Conservation (phyloP, 2,113 vertebrate species). For the Tychaedon coryphoeus region DNA sequence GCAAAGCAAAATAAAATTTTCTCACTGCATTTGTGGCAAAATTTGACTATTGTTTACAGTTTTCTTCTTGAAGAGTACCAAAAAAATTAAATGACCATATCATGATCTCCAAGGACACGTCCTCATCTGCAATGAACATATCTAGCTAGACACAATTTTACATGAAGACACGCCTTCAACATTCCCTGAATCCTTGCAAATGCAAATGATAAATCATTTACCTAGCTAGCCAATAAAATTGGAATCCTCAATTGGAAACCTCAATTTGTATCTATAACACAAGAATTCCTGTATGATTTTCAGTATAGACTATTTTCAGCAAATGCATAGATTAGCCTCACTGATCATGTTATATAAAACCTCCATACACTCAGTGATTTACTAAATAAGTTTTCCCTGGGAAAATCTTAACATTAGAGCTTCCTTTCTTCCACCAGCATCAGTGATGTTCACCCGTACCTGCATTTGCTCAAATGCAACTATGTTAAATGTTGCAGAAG, state of each 20-base stretch:
- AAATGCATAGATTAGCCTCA: not conserved
- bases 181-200: not conserved
- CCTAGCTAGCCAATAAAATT: not conserved
- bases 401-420: not conserved
- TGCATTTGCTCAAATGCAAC: not conserved
- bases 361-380: not conserved
- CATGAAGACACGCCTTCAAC: not conserved
- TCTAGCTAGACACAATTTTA: not conserved
- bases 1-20: not conserved
- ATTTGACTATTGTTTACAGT: not conserved
- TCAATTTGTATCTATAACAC: not conserved
- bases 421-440: not conserved
- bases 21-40: not conserved
- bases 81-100: rapidly evolving
- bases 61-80: not conserved
- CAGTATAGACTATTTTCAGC: not conserved
- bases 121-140: not conserved
- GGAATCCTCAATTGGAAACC: not conserved
- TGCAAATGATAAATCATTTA: not conserved
- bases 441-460: not conserved
- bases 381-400: not conserved
- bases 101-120: not conserved
- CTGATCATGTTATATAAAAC: not conserved
- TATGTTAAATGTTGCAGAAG: not conserved
- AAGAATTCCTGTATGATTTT: not conserved